Evolutionary conservation across 2,113 vertebrate genomes (phyloP).

Genomic region (Noturus placidus): DNA sequence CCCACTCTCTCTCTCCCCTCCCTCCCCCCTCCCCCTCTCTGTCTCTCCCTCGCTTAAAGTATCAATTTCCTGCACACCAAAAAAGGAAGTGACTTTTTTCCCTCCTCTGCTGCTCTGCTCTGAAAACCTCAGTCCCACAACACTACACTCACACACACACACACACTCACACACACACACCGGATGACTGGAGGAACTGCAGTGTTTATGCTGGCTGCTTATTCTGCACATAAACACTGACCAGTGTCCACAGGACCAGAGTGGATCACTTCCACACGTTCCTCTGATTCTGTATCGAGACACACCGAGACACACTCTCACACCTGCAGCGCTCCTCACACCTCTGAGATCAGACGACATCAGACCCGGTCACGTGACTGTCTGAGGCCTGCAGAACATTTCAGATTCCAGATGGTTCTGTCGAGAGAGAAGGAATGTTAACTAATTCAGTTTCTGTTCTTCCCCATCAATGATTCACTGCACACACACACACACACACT

Average conservation of each 20-base stretch:
- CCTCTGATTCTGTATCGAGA: not conserved
- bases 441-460: not conserved
- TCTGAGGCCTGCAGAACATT: not conserved
- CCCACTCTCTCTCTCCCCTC: not conserved
- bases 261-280: not conserved
- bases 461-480: not conserved
- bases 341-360: not conserved
- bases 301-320: not conserved
- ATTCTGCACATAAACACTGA: not conserved
- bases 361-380: not conserved
- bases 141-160: slow-evolving; percentile 1
- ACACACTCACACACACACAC: not conserved
- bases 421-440: not conserved
- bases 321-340: not conserved
- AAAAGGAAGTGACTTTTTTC: slow-evolving; percentile 44
- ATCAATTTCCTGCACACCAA: slow-evolving; percentile 52
- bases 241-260: not conserved
- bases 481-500: no score
- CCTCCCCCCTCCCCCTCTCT: not conserved
- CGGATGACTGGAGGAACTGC: not conserved
- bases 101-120: slow-evolving; percentile 20
- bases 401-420: not conserved
- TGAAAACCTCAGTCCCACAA: slow-evolving; percentile 4
- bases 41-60: slow-evolving; percentile 29
- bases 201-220: not conserved